A percentile compares a stretch with the other conserved stretches of the same genome.
Conservation (phyloP, 2,888 invertebrate genomes). For the Acrobasis repandana region DNA sequence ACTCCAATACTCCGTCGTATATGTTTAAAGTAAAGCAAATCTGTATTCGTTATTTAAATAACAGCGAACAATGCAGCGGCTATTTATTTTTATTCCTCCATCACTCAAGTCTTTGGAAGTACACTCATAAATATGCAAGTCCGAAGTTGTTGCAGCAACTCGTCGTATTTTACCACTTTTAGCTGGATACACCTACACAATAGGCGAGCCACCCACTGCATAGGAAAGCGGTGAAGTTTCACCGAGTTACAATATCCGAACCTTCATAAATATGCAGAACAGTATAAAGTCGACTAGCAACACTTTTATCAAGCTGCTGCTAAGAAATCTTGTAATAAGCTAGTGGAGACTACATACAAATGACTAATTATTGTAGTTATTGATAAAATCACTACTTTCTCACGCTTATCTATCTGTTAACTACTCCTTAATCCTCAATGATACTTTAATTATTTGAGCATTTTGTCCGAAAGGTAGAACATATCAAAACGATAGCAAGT, state of each 20-base stretch:
- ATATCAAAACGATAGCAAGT: too few species aligned
- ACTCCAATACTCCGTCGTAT: too few species aligned
- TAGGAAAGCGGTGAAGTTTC: conserved; percentile 59
- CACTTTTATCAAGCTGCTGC: conserved; percentile 51
- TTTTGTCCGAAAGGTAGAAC: too few species aligned
- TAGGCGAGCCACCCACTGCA: conserved; percentile 54
- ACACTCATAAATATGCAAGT: conserved; percentile 76
- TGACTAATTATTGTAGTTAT: too few species aligned
- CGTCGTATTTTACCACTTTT: conserved; percentile 66
- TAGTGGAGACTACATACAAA: too few species aligned
- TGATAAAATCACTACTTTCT: too few species aligned
- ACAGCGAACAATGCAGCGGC: conserved; percentile 55
- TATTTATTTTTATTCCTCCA: conserved; percentile 69
- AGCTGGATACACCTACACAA: conserved; percentile 64
- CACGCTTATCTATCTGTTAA: too few species aligned
- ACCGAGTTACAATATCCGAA: conserved; percentile 67
- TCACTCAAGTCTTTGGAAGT: conserved; percentile 73
- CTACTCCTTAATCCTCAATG: too few species aligned
- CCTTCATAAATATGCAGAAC: conserved; percentile 72
- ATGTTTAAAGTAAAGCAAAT: conserved; percentile 30
- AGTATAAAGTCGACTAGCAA: conserved; percentile 55
- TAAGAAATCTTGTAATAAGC: conserved; percentile 3
- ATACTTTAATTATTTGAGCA: too few species aligned
- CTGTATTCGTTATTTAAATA: conserved; percentile 47
- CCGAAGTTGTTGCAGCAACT: conserved; percentile 62